Percentiles rank a stretch among this genome's conserved stretches.
Evolutionary conservation across 1,140 invertebrate species (phyloP).

Genomic region (Bombyx mandarina): DNA sequence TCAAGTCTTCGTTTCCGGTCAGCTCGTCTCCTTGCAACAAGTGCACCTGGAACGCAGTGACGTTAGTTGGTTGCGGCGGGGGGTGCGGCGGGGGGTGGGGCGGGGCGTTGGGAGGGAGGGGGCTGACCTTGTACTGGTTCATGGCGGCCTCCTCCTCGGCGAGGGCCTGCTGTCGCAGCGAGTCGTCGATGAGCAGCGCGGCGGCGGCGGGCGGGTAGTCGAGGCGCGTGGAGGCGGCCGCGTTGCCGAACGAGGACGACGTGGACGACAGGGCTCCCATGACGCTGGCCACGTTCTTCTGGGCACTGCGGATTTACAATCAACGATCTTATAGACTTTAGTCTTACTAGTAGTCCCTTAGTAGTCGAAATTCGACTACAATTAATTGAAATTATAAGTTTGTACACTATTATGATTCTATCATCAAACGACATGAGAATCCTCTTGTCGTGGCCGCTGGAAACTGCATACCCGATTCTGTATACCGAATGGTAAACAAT

Average conservation of each 20-base stretch:
- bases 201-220: constrained; percentile 77
- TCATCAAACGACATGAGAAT: too few species aligned
- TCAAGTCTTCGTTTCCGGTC: constrained; percentile 51
- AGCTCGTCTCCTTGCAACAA: constrained; percentile 52
- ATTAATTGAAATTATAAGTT: too few species aligned
- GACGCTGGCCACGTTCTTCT: constrained; percentile 90
- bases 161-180: constrained; percentile 86
- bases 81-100: too few species aligned
- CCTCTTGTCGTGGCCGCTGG: too few species aligned
- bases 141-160: constrained; percentile 96
- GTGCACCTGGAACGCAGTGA: constrained; percentile 39
- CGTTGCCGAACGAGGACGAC: constrained; percentile 87
- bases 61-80: neutral
- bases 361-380: too few species aligned
- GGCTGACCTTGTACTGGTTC: constrained; percentile 92
- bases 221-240: constrained; percentile 80
- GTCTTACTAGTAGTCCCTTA: too few species aligned
- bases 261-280: constrained; percentile 91
- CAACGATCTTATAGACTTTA: too few species aligned
- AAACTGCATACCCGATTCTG: too few species aligned
- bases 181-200: constrained; percentile 80
- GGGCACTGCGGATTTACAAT: constrained; percentile 73
- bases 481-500: too few species aligned
- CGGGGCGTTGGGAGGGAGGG: too few species aligned
- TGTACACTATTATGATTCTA: too few species aligned